Percentiles rank a stretch among this genome's conserved stretches.
phyloP scores from a whole-genome alignment of 1,140 invertebrate genomes.

The Heliconius hewitsoni region DNA sequence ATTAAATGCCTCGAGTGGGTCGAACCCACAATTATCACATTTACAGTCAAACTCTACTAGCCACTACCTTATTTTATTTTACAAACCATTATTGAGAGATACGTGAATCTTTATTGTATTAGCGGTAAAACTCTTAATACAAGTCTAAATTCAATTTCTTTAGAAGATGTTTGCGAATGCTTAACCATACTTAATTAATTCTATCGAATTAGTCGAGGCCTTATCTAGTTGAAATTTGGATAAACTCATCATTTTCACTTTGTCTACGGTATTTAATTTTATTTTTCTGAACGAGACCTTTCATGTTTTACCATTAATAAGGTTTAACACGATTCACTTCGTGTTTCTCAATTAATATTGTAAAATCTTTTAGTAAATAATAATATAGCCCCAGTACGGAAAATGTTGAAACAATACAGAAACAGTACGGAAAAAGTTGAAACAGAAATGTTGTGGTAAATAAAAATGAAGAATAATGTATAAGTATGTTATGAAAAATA shows the following conservation, averaged over 20 bases:
- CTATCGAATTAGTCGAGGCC: constrained; percentile 6
- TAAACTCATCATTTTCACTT: not conserved
- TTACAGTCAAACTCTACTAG: not conserved
- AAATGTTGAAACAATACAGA: too few relatives aligned
- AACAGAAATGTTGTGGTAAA: too few relatives aligned
- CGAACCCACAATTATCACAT: not conserved
- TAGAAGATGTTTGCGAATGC: not conserved
- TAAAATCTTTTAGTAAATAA: not conserved
- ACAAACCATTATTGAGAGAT: not conserved
- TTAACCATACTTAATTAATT: constrained; percentile 8
- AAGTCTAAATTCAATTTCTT: not conserved
- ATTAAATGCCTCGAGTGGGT: not conserved
- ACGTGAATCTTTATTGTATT: not conserved
- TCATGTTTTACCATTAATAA: not conserved
- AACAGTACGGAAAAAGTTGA: too few relatives aligned
- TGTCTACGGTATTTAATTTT: not conserved
- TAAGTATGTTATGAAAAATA: too few relatives aligned
- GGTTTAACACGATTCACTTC: not conserved
- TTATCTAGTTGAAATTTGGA: constrained; percentile 4
- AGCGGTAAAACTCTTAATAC: not conserved
- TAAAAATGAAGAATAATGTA: too few relatives aligned
- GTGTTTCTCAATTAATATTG: not conserved
- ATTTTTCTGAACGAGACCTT: not conserved
- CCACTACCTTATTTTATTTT: not conserved
- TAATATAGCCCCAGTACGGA: too few relatives aligned